phyloP scores from a whole-genome alignment of 1,140 invertebrate species.

The Brachionus paranguensis region DNA sequence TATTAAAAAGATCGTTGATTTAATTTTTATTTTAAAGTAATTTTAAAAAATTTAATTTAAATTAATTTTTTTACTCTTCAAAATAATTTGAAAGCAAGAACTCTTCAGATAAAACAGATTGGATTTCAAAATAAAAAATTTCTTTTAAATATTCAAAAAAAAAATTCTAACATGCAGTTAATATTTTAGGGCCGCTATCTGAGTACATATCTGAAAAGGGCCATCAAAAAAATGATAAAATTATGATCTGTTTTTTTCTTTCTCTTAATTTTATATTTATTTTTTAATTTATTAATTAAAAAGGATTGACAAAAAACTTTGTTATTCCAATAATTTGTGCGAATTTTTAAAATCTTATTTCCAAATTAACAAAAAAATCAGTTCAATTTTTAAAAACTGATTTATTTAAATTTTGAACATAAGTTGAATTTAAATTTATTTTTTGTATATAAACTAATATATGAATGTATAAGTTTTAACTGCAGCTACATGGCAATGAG shows the following conservation, averaged over 20 bases:
- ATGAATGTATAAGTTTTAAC: background rate
- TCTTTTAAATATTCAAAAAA: background rate
- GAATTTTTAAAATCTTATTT: background rate
- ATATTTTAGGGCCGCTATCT: background rate
- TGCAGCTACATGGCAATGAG: background rate
- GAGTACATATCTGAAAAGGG: background rate
- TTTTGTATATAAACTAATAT: background rate
- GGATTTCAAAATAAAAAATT: background rate
- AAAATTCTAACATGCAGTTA: background rate
- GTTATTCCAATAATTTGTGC: too few relatives aligned
- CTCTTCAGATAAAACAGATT: too few relatives aligned
- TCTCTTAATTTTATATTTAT: too few relatives aligned
- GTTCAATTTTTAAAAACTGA: background rate
- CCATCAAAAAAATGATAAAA: too few relatives aligned
- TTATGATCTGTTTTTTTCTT: too few relatives aligned
- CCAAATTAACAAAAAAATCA: constrained; percentile 18
- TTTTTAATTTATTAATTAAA: too few relatives aligned
- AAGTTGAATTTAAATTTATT: background rate
- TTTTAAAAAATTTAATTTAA: background rate
- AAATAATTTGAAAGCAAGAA: too few relatives aligned
- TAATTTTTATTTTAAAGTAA: background rate
- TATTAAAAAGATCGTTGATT: too few relatives aligned
- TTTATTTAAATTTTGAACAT: background rate
- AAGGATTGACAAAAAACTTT: too few relatives aligned
- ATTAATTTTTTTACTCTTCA: background rate